These are phyloP conservation scores for Sebastes ruberrimus DNA, from an alignment of 2,797 vertebrate species.

Conservation along the genomic window DNA sequence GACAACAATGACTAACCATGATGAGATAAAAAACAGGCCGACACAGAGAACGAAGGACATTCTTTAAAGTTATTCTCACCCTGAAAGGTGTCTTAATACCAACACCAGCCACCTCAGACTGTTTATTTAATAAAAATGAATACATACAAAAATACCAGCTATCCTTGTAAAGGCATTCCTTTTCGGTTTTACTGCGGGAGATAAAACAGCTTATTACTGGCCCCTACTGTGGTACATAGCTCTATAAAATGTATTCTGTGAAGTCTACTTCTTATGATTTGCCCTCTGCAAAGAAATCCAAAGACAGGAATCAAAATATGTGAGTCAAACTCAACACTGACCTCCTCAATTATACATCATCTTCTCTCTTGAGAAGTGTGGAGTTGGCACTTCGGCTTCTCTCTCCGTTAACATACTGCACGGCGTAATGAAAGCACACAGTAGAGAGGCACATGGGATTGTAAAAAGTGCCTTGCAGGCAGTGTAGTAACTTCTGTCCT, in stretches of 20 bases:
- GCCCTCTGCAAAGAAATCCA: conserved; percentile 20
- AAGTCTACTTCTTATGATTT: conserved; percentile 4
- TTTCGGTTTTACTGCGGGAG: not conserved
- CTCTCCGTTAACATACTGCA: not conserved
- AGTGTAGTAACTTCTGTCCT: not conserved
- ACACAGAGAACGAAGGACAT: not conserved
- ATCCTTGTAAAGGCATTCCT: not conserved
- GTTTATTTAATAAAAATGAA: not conserved
- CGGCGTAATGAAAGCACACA: not conserved
- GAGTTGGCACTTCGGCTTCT: conserved; percentile 1
- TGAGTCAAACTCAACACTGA: conserved; percentile 22
- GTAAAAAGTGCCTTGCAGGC: not conserved
- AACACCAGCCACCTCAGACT: not conserved
- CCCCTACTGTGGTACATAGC: not conserved
- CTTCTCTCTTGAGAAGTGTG: conserved; percentile 3
- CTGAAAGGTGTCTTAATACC: not conserved
- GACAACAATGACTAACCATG: not conserved
- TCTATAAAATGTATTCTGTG: not conserved
- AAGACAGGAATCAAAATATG: conserved; percentile 20
- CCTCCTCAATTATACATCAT: conserved; percentile 33
- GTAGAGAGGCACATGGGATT: not conserved
- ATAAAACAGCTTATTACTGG: conserved; percentile 12
- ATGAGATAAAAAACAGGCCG: not conserved
- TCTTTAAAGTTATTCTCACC: not conserved
- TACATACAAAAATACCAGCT: not conserved